Evolutionary conservation across 2,797 vertebrate species (phyloP).

Genomic region (Buphagus erythrorhynchus): DNA sequence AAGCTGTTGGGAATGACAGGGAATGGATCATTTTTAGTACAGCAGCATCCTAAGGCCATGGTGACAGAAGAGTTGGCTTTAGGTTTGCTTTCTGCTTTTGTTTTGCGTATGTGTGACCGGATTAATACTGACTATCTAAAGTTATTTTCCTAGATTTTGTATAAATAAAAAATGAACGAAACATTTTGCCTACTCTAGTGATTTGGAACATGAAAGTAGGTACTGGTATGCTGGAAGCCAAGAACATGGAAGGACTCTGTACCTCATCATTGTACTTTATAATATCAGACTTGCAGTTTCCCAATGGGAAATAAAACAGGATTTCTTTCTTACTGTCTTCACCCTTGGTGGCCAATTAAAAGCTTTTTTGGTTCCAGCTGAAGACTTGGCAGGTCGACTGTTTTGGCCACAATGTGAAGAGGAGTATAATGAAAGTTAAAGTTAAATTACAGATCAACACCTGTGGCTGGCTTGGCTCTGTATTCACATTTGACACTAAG

Average conservation of each 20-base stretch:
- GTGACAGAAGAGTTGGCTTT: neutral
- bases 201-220: neutral
- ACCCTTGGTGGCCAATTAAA: conserved; percentile 41
- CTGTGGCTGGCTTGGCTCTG: conserved; percentile 33
- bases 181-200: neutral
- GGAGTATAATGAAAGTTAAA: conserved; percentile 41
- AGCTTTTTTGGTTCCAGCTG: conserved; percentile 5
- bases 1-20: neutral
- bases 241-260: neutral
- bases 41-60: neutral
- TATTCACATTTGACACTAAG: neutral
- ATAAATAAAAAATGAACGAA: conserved; percentile 22
- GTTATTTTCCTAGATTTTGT: neutral
- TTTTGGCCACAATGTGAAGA: neutral
- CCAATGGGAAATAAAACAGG: conserved; percentile 17
- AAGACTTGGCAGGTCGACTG: conserved; percentile 25
- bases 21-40: neutral
- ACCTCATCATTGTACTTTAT: neutral
- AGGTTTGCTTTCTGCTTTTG: neutral
- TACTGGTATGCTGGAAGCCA: neutral
- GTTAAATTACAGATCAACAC: conserved; percentile 39
- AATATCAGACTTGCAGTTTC: neutral
- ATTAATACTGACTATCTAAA: neutral
- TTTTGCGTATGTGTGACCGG: neutral
- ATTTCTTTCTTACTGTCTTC: neutral